A percentile compares a stretch with the other conserved stretches of the same genome.
phyloP scores from a whole-genome alignment of 2,888 invertebrate genomes.

The Cephus sareptanus region DNA sequence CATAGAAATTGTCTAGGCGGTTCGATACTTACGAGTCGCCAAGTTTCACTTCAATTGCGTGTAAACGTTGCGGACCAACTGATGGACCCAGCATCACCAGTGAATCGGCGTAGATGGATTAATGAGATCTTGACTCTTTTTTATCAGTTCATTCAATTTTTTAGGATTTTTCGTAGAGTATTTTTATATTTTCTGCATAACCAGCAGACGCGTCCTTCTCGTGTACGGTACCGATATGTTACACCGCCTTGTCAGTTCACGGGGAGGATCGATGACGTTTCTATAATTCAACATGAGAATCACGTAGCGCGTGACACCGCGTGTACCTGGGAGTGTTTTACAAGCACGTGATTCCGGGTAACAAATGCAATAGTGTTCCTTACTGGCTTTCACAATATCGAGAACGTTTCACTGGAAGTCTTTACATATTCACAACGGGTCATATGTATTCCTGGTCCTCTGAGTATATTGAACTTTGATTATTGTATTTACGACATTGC shows the following conservation, averaged over 20 bases:
- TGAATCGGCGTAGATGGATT: neutral
- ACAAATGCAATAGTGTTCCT: neutral
- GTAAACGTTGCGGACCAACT: neutral
- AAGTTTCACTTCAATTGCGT: neutral
- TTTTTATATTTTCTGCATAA: neutral
- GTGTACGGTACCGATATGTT: neutral
- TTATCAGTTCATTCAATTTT: neutral
- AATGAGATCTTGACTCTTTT: neutral
- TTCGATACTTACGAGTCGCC: neutral
- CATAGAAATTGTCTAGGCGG: neutral
- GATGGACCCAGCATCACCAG: neutral
- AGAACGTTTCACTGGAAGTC: neutral
- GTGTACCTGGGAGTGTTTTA: neutral
- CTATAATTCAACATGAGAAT: neutral
- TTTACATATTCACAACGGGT: slow-evolving; percentile 1
- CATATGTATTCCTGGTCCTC: neutral
- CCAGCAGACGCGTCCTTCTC: neutral
- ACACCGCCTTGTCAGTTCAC: neutral
- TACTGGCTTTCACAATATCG: neutral
- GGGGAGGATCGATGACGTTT: neutral
- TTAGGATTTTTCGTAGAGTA: neutral
- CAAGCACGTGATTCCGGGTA: neutral
- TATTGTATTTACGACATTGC: slow-evolving; percentile 14
- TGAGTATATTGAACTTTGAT: slow-evolving; percentile 29
- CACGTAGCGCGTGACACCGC: neutral